Evolutionary conservation across 2,797 vertebrate species (phyloP).

Genomic region (Vespertilio murinus): DNA sequence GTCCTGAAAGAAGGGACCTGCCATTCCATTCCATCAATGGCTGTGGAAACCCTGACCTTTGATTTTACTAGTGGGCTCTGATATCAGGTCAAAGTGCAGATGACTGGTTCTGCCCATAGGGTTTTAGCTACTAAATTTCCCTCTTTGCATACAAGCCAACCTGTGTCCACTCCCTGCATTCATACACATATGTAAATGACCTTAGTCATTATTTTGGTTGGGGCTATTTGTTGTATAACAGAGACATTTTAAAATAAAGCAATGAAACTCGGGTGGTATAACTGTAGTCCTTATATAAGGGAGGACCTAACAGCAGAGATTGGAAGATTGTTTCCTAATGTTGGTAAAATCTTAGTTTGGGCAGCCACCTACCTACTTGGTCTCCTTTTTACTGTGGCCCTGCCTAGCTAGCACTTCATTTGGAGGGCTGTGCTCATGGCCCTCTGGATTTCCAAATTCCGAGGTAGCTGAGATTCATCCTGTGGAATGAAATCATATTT

Average conservation of each 20-base stretch:
- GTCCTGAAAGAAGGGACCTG: background rate
- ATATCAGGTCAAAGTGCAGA: background rate
- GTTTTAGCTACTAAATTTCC: background rate
- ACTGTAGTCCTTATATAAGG: background rate
- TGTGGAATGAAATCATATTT: constrained; percentile 51
- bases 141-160: background rate
- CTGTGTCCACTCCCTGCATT: background rate
- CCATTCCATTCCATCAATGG: background rate
- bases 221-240: background rate
- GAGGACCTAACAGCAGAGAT: background rate
- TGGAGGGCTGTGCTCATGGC: background rate
- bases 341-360: background rate
- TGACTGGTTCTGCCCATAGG: background rate
- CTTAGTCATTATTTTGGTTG: background rate
- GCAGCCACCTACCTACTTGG: background rate
- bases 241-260: constrained; percentile 15
- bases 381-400: background rate
- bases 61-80: background rate
- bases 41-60: background rate
- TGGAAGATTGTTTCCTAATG: background rate
- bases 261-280: background rate
- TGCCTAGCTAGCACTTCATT: background rate
- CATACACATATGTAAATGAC: background rate
- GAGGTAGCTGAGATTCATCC: background rate
- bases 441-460: constrained; percentile 13